Evolutionary conservation across 2,888 invertebrate species (phyloP), one percentile per base, ranked within the genome.

Genomic region (Apamea anceps): DNA sequence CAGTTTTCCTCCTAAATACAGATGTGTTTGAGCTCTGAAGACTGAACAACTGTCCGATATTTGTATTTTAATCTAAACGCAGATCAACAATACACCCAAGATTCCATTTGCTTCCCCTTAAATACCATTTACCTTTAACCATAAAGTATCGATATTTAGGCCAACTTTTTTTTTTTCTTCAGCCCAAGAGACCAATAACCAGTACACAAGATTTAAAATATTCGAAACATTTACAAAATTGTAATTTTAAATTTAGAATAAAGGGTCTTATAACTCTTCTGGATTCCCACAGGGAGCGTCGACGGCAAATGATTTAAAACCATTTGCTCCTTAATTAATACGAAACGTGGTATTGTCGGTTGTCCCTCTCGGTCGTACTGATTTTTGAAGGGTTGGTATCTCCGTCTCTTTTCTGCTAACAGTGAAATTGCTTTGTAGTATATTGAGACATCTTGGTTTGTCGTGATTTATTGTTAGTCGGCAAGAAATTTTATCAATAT

Each of bases 161-260:
- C 87, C 90, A 88, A 75, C 79, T 5, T 77, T 87, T 90, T 90
- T 62, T 81, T 86, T 87, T 87, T 88, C 81, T 87, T 84, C 81
- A 87, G 85, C 95, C 90, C 95, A 68, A 82, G 95, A 92, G 96
- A 95, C 92, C 93, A 93, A 95, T 96, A 94, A 92, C 83, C 88
- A 86, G 88, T 87, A 89, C 91, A 87, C 87, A 89, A 91, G 91
- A 89, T 95, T 94, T 93, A 94, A 96, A 95, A 94, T 93, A 96
- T 96, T 95, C 94, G 91, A 93, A 94, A 93, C 94, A 93, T 95
- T 95, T 93, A 95, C 96, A 93, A 94, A 95, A 96, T 95, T 95
- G 95, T 96, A 96, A 96, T 96, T 96, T 96, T 95, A 96, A 96
- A 96, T 96, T 96, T 96, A 96, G 96, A 96, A 97, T 96, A 96